Conservation (phyloP, 2,797 vertebrate genomes). For the Gymnoscopelus braueri region DNA sequence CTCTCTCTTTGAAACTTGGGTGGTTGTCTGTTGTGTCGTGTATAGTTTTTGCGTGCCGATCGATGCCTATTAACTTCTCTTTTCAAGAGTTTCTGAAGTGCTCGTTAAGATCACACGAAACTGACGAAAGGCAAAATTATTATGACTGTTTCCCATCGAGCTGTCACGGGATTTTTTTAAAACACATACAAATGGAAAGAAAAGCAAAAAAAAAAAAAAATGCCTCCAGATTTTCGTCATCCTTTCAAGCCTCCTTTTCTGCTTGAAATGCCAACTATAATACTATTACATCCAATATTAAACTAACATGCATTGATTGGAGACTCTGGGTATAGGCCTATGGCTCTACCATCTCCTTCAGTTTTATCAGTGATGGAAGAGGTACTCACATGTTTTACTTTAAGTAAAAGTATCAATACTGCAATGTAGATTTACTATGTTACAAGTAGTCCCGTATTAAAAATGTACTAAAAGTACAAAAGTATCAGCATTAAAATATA, state of each 20-base stretch:
- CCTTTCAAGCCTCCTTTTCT: background rate
- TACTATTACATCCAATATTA: conserved; percentile 13
- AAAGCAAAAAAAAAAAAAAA: conserved; percentile 37
- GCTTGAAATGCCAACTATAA: conserved; percentile 12
- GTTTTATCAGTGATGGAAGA: too few species aligned
- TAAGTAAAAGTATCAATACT: too few species aligned
- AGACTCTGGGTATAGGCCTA: too few species aligned
- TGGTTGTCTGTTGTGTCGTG: background rate
- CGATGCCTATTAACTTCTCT: conserved; percentile 81
- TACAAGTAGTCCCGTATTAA: too few species aligned
- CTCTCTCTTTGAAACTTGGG: background rate
- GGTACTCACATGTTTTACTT: too few species aligned
- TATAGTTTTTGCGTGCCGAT: conserved; percentile 41
- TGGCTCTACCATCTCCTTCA: too few species aligned
- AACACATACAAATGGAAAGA: conserved; percentile 50
- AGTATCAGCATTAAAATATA: too few species aligned
- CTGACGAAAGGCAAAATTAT: conserved; percentile 72
- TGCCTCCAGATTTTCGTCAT: conserved; percentile 57
- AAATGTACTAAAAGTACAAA: too few species aligned
- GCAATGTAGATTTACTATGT: too few species aligned
- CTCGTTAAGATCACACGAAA: conserved; percentile 72
- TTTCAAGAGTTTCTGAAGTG: conserved; percentile 72
- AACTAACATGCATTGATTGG: background rate
- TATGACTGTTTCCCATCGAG: conserved; percentile 57
- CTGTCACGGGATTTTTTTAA: conserved; percentile 13